phyloP scores from a whole-genome alignment of 2,888 invertebrate species.

The Odontothrips loti region DNA sequence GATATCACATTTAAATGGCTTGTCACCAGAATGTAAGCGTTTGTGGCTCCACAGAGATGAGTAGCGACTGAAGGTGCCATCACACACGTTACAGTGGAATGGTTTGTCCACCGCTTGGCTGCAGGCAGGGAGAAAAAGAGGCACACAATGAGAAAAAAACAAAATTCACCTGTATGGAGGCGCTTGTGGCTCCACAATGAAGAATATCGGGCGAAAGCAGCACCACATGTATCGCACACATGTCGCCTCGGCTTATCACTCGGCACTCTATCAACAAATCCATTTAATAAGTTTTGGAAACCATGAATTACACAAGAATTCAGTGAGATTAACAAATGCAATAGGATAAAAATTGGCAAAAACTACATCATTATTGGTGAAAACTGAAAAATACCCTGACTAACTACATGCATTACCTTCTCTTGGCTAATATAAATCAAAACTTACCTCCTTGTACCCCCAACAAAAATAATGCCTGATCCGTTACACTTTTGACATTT shows the following conservation, averaged over 20 bases:
- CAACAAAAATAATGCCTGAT: slow-evolving; percentile 78
- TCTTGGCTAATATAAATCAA: not conserved
- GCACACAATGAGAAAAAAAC: slow-evolving; percentile 7
- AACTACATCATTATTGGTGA: not conserved
- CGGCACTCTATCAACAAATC: not conserved
- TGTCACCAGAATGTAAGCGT: slow-evolving; percentile 75
- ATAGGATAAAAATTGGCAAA: not conserved
- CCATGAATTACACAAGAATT: not conserved
- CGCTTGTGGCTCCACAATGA: slow-evolving; percentile 22
- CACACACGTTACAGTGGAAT: slow-evolving; percentile 83
- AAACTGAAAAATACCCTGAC: not conserved
- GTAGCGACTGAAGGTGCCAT: slow-evolving; percentile 54
- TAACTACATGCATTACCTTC: not conserved
- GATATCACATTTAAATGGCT: slow-evolving; percentile 83
- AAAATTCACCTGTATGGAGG: slow-evolving; percentile 35
- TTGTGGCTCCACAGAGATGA: slow-evolving; percentile 87
- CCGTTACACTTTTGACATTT: slow-evolving; percentile 88
- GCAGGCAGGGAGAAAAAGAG: slow-evolving; percentile 18
- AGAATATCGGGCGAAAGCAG: slow-evolving; percentile 16
- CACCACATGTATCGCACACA: slow-evolving; percentile 12
- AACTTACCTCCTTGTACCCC: slow-evolving; percentile 43
- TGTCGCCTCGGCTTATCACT: slow-evolving; percentile 3
- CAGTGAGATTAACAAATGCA: not conserved
- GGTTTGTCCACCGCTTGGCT: slow-evolving; percentile 62
- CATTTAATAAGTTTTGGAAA: not conserved